Evolutionary conservation across 1,140 invertebrate species (phyloP), one percentile per base, ranked within the genome.

Genomic region (Drosophila insularis): DNA sequence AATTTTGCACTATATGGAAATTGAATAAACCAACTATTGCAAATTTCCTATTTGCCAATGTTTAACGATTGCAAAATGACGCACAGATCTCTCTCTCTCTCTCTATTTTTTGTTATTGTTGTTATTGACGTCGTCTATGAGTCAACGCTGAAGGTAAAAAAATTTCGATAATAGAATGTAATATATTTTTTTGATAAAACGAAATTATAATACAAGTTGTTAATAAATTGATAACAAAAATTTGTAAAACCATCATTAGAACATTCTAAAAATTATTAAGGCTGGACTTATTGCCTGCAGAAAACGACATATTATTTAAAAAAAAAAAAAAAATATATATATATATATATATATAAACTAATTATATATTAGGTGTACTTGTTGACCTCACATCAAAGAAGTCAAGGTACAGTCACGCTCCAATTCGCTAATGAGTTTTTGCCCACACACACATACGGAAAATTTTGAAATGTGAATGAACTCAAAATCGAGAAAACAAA

Each of bases 381-480:
- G 21, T 21, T 50, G 43, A 50, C 43, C 43, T 50, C 17, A 50
- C 8, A 21, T 13, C 1, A 56, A 56, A 35, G 56, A 68, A 68
- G 59, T 63, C 39, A 68, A 68, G 54, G 64, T 68, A 75, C 64
- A 75, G 72, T 63, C 72, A 68, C 50, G 21, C 50, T 10, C 55
- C 46, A 39, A 62, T 46, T 62, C 60, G 60, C 39, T 46, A 56
- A 46, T 32, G 31, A 13, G 17, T 50, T 50, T 50, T 63, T 10
- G 10, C 31, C 17, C 11, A 37, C 60, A 27, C 71, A 71, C 39
- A 74, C 71, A 74, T 63, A 67, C 27, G 13, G 23, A 63, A 67
- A 60, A 11, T n/a, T 60, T 21, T 60, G 67, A 10, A 43, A 58
- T 65, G 71, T 75, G 59, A 75, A 75, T 75, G 73, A 75, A 75